Percentiles rank a stretch among this genome's conserved stretches.
Conservation (phyloP, 2,113 vertebrate genomes). For the Heloderma charlesbogerti region DNA sequence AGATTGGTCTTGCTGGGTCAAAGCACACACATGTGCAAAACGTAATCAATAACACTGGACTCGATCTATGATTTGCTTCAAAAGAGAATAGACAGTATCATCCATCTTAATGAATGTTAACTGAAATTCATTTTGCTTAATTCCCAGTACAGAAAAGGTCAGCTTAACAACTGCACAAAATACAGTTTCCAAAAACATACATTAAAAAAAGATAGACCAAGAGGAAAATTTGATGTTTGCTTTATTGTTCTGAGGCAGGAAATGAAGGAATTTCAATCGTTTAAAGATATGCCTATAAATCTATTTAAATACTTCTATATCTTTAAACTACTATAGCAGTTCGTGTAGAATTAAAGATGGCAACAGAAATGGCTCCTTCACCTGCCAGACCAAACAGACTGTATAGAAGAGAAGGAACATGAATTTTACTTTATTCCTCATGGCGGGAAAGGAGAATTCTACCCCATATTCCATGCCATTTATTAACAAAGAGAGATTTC, state of each 20-base stretch:
- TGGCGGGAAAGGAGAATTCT: background rate
- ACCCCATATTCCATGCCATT: background rate
- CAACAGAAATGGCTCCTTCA: constrained; percentile 52
- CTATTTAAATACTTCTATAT: constrained; percentile 34
- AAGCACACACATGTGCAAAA: background rate
- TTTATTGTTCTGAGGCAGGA: constrained; percentile 64
- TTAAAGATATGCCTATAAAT: constrained; percentile 7
- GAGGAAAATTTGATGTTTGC: constrained; percentile 56
- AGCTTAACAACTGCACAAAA: constrained; percentile 46
- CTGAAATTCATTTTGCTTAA: constrained; percentile 37
- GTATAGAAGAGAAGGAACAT: constrained; percentile 37
- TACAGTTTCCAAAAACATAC: constrained; percentile 8
- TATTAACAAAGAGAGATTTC: background rate
- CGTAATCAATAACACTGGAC: background rate
- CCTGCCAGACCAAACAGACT: constrained; percentile 26
- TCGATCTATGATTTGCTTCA: constrained; percentile 29
- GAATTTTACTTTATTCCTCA: background rate
- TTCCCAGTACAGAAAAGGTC: constrained; percentile 2
- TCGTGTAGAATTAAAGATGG: constrained; percentile 2
- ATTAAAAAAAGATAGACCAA: constrained; percentile 51
- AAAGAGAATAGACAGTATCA: background rate
- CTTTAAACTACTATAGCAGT: constrained; percentile 50
- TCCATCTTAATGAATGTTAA: constrained; percentile 54
- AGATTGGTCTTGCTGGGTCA: background rate
- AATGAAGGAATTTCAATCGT: constrained; percentile 48